Percentiles rank a stretch among this genome's conserved stretches.
Evolutionary conservation across 2,888 invertebrate species (phyloP).

Genomic region (Xylota sylvarum): DNA sequence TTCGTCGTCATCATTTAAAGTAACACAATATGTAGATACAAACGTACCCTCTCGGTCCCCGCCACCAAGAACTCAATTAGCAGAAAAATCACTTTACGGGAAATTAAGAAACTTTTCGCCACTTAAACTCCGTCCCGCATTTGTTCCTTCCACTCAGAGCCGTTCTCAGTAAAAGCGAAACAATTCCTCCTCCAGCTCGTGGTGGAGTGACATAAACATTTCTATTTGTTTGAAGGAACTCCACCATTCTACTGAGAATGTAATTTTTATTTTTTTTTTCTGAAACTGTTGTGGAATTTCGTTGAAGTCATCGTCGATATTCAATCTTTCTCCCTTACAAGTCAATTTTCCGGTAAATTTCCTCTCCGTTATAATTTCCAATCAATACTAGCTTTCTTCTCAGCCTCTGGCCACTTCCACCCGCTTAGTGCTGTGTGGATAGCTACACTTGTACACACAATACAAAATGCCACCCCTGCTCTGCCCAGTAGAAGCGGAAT

Average conservation of each 20-base stretch:
- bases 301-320: conserved; percentile 72
- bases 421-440: conserved; percentile 24
- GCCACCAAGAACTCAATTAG: conserved; percentile 76
- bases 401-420: conserved; percentile 59
- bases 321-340: conserved; percentile 78
- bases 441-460: conserved; percentile 28
- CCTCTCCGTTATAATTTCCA: conserved; percentile 83
- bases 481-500: conserved; percentile 52
- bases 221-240: conserved; percentile 60
- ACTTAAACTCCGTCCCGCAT: conserved; percentile 67
- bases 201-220: conserved; percentile 73
- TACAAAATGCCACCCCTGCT: conserved; percentile 4
- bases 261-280: background rate
- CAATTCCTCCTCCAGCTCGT: conserved; percentile 35
- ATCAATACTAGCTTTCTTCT: conserved; percentile 81
- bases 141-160: conserved; percentile 9
- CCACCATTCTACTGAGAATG: conserved; percentile 12
- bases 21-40: conserved; percentile 59
- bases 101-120: conserved; percentile 77
- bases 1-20: conserved; percentile 40
- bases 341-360: conserved; percentile 84
- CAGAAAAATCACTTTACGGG: conserved; percentile 75
- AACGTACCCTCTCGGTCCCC: conserved; percentile 42
- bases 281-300: conserved; percentile 61
- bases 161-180: conserved; percentile 40